phyloP scores from a whole-genome alignment of 2,113 vertebrate genomes.

The Odontesthes bonariensis region DNA sequence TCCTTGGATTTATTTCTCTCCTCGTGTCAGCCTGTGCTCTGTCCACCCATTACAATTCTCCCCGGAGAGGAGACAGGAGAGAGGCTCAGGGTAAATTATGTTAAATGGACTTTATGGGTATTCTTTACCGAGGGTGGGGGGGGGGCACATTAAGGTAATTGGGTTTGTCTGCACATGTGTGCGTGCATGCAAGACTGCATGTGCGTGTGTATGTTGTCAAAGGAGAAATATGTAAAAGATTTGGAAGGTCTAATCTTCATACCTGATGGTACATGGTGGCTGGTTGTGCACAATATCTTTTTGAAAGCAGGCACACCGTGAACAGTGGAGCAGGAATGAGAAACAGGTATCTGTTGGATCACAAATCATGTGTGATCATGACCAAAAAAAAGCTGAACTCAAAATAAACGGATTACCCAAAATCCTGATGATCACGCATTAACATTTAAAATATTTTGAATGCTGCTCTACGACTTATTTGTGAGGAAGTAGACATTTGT shows the following conservation, averaged over 20 bases:
- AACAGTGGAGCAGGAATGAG: no score
- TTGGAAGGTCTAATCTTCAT: slow-evolving; percentile 38
- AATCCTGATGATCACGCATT: no score
- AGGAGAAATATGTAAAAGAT: slow-evolving; percentile 47
- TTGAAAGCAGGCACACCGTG: background rate
- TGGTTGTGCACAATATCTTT: background rate
- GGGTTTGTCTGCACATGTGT: slow-evolving; percentile 48
- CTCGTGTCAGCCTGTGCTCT: slow-evolving; percentile 54
- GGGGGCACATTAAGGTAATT: slow-evolving; percentile 84
- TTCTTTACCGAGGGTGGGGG: slow-evolving; percentile 65
- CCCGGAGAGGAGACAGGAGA: slow-evolving; percentile 65
- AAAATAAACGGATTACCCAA: no score
- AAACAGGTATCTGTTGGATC: no score
- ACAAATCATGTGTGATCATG: no score
- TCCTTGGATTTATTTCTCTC: slow-evolving; percentile 65
- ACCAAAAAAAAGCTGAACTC: no score
- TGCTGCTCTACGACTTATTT: no score
- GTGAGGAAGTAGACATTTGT: background rate
- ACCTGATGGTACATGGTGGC: slow-evolving; percentile 5
- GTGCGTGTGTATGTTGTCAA: slow-evolving; percentile 12
- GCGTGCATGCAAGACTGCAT: slow-evolving; percentile 19
- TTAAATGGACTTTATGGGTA: slow-evolving; percentile 83
- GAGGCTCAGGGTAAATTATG: slow-evolving; percentile 71
- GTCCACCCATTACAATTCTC: slow-evolving; percentile 79
- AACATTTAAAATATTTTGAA: no score